phyloP scores from a whole-genome alignment of 2,888 invertebrate species.

The Amblyjoppa fuscipennis region DNA sequence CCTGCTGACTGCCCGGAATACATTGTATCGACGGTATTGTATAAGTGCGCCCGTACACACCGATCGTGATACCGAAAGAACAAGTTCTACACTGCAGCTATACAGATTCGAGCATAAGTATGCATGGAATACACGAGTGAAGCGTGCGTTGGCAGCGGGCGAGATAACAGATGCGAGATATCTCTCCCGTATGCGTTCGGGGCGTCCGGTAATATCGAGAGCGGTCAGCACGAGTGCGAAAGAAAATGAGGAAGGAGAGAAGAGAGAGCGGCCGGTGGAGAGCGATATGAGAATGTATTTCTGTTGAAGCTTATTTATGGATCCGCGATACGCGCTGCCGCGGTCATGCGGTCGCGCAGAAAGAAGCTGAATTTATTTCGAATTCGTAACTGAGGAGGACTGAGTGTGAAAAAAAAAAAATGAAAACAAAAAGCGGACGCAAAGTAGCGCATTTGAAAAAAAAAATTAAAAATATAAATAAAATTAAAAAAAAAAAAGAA shows the following conservation, averaged over 20 bases:
- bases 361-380: conserved; percentile 65
- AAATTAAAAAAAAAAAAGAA: conserved; percentile 4
- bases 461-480: conserved; percentile 30
- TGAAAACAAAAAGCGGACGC: conserved; percentile 17
- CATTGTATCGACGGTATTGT: conserved; percentile 9
- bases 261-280: conserved; percentile 3
- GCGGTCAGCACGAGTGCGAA: conserved; percentile 52
- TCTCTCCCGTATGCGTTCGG: conserved; percentile 50
- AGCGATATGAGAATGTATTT: conserved; percentile 79
- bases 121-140: conserved; percentile 30
- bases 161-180: conserved; percentile 78
- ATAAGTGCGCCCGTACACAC: conserved; percentile 15
- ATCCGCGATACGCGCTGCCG: conserved; percentile 76
- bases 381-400: conserved; percentile 38
- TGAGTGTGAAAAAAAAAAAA: conserved; percentile 33
- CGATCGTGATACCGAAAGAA: not conserved
- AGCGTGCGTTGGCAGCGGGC: conserved; percentile 52
- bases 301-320: conserved; percentile 79
- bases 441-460: conserved; percentile 6
- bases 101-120: conserved; percentile 30
- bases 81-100: not conserved
- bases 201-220: conserved; percentile 75
- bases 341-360: conserved; percentile 62
- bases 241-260: conserved; percentile 3
- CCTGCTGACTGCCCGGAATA: conserved; percentile 4